Percentiles rank a stretch among this genome's conserved stretches.
phyloP scores from a whole-genome alignment of 1,140 invertebrate genomes.

The Drosophila miranda region DNA sequence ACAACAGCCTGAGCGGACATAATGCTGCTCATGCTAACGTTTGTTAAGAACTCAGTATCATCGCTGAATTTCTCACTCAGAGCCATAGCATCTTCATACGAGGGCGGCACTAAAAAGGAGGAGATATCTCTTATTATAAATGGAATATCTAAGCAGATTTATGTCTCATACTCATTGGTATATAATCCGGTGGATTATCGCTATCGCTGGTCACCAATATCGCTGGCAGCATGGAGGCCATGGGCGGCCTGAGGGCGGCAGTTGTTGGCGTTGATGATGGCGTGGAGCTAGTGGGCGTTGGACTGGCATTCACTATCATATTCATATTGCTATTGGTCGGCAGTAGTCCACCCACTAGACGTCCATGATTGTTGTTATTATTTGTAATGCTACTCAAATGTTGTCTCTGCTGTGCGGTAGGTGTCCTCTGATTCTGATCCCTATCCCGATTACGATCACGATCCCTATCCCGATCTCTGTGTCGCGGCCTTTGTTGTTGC shows the following conservation, averaged over 20 bases:
- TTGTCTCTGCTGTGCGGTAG: conserved; percentile 40
- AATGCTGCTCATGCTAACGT: conserved; percentile 81
- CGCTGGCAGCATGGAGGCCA: conserved; percentile 54
- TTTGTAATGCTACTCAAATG: conserved; percentile 42
- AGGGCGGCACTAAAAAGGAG: conserved; percentile 69
- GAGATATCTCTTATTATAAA: not conserved
- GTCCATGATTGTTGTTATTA: conserved; percentile 44
- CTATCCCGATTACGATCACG: conserved; percentile 7
- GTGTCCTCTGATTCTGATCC: conserved; percentile 21
- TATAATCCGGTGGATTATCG: conserved; percentile 80
- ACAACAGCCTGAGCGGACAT: conserved; percentile 72
- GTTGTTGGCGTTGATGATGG: conserved; percentile 68
- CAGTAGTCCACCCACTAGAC: conserved; percentile 57
- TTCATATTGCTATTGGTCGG: conserved; percentile 59
- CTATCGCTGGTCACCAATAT: conserved; percentile 74
- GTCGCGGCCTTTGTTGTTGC: conserved; percentile 31
- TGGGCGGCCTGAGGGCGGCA: conserved; percentile 60
- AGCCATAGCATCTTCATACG: conserved; percentile 81
- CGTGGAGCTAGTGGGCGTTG: conserved; percentile 46
- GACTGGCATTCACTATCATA: conserved; percentile 45
- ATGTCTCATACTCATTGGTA: conserved; percentile 69
- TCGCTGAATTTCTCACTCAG: conserved; percentile 80
- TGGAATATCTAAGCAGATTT: not conserved
- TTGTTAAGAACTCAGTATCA: conserved; percentile 75
- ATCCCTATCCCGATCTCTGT: conserved; percentile 9